Percentiles rank a stretch among this genome's conserved stretches.
Evolutionary conservation across 1,140 invertebrate genomes (phyloP).

Genomic region (Drosophila kepulauana): DNA sequence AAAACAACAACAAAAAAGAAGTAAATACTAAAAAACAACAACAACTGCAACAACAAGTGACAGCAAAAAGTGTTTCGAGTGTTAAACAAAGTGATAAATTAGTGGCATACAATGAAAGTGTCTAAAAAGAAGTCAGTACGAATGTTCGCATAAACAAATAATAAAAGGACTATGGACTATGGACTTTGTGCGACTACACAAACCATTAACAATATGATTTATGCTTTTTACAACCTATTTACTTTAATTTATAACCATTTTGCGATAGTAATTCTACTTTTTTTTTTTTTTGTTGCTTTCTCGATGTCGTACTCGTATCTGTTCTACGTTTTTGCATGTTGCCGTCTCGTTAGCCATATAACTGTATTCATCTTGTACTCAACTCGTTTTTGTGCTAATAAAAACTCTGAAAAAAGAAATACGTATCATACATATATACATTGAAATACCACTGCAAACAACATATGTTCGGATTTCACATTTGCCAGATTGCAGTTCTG

Average conservation of each 20-base stretch:
- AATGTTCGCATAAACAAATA: conserved; percentile 47
- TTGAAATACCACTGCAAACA: conserved; percentile 12
- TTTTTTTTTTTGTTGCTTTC: conserved; percentile 10
- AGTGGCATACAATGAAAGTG: conserved; percentile 52
- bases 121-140: conserved; percentile 36
- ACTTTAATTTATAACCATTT: conserved; percentile 66
- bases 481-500: background rate
- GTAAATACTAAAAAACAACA: conserved; percentile 30
- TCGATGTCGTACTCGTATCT: background rate
- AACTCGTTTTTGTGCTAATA: conserved; percentile 29
- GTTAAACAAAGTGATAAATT: conserved; percentile 69
- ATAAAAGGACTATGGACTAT: conserved; percentile 42
- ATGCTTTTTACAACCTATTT: conserved; percentile 73
- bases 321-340: conserved; percentile 26
- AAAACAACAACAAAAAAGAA: conserved; percentile 12
- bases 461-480: background rate
- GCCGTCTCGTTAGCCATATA: conserved; percentile 28
- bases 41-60: conserved; percentile 22
- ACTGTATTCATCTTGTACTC: conserved; percentile 30
- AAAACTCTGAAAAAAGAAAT: conserved; percentile 23
- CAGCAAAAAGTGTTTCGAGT: conserved; percentile 63
- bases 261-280: conserved; percentile 35
- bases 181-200: conserved; percentile 39
- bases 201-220: conserved; percentile 74
- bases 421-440: conserved; percentile 8